Percentiles rank a stretch among this genome's conserved stretches.
These are phyloP conservation scores for Propithecus deckenii DNA, from an alignment of 2,797 vertebrate species.

Conservation along the genomic window DNA sequence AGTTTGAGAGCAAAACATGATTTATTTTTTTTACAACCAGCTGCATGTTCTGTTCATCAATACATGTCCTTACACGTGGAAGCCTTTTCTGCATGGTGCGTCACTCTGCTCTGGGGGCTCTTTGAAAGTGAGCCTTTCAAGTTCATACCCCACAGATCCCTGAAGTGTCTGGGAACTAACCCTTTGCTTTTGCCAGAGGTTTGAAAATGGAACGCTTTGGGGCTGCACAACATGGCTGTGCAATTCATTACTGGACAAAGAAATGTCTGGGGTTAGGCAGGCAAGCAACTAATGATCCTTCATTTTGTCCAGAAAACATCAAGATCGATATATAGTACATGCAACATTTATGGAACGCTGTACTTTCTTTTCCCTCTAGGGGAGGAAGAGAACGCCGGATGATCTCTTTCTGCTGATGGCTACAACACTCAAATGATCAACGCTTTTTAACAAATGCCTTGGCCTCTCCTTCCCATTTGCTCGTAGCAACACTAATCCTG, in stretches of 20 bases:
- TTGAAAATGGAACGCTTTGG: conserved; percentile 64
- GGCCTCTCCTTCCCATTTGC: neutral
- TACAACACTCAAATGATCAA: neutral
- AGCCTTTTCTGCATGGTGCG: neutral
- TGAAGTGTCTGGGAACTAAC: conserved; percentile 63
- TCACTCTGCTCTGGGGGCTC: neutral
- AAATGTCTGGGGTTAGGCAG: conserved; percentile 59
- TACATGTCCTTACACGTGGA: neutral
- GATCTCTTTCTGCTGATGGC: neutral
- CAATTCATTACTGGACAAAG: conserved; percentile 66
- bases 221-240: neutral
- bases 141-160: conserved; percentile 48
- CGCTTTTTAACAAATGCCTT: neutral
- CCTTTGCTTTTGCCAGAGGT: conserved; percentile 46
- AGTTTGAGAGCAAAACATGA: neutral
- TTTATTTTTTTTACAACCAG: conserved; percentile 37
- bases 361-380: conserved; percentile 19
- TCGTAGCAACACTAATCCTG: neutral
- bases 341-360: conserved; percentile 36
- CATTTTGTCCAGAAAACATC: conserved; percentile 64
- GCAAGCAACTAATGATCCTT: conserved; percentile 53
- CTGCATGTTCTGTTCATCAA: neutral
- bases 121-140: conserved; percentile 57
- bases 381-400: neutral
- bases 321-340: conserved; percentile 61